phyloP scores from a whole-genome alignment of 2,113 vertebrate genomes.

The human (Homo sapiens) region DNA sequence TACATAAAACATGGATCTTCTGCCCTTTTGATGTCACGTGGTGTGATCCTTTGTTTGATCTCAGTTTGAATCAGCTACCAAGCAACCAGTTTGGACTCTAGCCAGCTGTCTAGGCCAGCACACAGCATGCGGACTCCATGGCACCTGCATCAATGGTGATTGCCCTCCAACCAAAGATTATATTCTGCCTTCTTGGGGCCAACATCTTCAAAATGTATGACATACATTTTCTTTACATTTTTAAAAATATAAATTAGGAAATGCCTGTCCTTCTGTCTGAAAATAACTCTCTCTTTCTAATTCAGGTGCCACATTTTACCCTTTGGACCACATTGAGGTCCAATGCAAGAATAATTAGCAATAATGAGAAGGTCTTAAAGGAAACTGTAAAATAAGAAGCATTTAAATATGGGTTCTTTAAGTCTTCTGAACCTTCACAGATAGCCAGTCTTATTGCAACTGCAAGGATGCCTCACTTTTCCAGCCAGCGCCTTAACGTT shows the following conservation, averaged over 20 bases:
- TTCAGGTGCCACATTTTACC: not conserved
- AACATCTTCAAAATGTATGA: not conserved
- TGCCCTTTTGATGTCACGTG: not conserved
- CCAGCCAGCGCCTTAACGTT: not conserved
- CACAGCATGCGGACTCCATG: not conserved
- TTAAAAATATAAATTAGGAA: not conserved
- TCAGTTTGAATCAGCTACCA: not conserved
- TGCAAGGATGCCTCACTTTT: not conserved
- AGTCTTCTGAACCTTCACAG: not conserved
- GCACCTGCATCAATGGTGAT: fast-evolving
- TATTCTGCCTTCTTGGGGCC: not conserved
- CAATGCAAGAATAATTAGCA: not conserved
- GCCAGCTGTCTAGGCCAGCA: not conserved
- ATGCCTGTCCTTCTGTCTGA: not conserved
- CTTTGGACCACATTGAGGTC: not conserved
- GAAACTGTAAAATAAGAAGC: not conserved
- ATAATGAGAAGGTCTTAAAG: not conserved
- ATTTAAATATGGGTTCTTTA: not conserved
- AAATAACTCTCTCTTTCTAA: not conserved
- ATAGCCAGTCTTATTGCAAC: not conserved
- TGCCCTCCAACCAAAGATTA: not conserved
- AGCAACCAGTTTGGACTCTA: not conserved
- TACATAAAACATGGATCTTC: not conserved
- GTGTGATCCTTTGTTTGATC: not conserved
- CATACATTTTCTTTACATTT: not conserved